Evolutionary conservation across 2,797 vertebrate species (phyloP).

Genomic region (Urocyon cinereoargenteus): DNA sequence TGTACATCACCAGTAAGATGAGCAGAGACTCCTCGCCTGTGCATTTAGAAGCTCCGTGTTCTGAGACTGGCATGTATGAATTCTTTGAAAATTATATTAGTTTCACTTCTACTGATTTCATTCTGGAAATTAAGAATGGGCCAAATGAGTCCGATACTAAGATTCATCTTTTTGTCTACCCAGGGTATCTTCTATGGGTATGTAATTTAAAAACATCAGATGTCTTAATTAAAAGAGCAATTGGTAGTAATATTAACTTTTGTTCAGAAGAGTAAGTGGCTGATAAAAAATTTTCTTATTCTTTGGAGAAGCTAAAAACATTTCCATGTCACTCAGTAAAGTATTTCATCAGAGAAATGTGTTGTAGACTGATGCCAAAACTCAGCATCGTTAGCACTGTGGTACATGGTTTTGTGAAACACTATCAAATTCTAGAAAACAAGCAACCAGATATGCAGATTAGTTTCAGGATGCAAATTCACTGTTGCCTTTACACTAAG

Average conservation of each 20-base stretch:
- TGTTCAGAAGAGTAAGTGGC: slow-evolving; percentile 22
- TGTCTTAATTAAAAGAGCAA: slow-evolving; percentile 51
- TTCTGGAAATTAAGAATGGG: slow-evolving; percentile 61
- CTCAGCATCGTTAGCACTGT: background rate
- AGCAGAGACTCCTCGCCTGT: background rate
- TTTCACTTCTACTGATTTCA: slow-evolving; percentile 68
- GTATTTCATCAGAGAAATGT: slow-evolving; percentile 29
- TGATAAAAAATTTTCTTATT: slow-evolving; percentile 26
- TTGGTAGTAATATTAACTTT: background rate
- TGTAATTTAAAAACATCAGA: background rate
- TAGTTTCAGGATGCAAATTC: slow-evolving; percentile 37
- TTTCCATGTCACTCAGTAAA: background rate
- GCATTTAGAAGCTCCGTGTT: background rate
- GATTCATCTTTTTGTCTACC: slow-evolving; percentile 15
- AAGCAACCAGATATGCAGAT: slow-evolving; percentile 8
- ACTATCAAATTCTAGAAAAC: slow-evolving; percentile 18
- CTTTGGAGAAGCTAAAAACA: slow-evolving; percentile 53
- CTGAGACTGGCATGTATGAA: slow-evolving; percentile 3
- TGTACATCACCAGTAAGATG: background rate
- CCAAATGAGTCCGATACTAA: slow-evolving; percentile 48
- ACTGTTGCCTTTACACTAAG: slow-evolving; percentile 54
- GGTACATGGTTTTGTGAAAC: background rate
- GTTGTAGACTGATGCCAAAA: background rate
- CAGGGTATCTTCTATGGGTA: background rate
- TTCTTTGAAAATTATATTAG: slow-evolving; percentile 46